Base-by-base conservation (phyloP, 2,113 vertebrate species). In the Erinaceus europaeus region DNA sequence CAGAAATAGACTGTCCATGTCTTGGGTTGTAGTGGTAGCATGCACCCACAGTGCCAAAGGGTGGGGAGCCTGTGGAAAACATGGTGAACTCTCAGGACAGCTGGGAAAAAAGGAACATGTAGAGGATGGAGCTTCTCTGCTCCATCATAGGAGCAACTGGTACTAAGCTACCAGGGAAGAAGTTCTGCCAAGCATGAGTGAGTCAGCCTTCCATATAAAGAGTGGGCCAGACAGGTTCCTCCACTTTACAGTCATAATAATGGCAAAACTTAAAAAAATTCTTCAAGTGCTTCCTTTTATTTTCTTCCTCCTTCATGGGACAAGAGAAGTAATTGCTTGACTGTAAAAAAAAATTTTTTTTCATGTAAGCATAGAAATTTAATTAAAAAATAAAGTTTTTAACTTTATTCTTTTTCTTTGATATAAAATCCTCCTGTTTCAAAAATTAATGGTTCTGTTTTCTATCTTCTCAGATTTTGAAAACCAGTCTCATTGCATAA, bases 161-260 rank as follows among this genome's bases (percentile, higher is more conserved):
- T 67, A 67, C 65, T 29, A 23, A 34, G 73, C 87, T 68, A 86
- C 52, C 46, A 13, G 65, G n/a, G 83, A 64, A 80, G 68, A 90
- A 84, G n/a, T 64, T 88, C 82, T 34, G 57, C 90, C 92, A 88
- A 80, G 57, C 57, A 72, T 14, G 40, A 46, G 82, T 95, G 93
- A 96, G 90, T 93, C 94, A 94, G 57, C 69, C 38, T 40, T 89
- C 81, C 2, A 0, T 38, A n/a, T 1, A 42, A 85, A 64, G 6
- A 53, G 59, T 46, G 67, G 89, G 84, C 44, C 73, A 94, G 92
- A 94, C 93, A 93, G 90, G 95, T 96, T 94, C 90, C 40, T 53
- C 94, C 89, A 91, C 95, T 71, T 82, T 68, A 50, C 21, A 40
- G 15, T 29, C 55, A 2, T 67, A 65, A 40, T 29, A 72, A 80